A percentile compares a stretch with the other conserved stretches of the same genome.
phyloP scores from a whole-genome alignment of 2,888 invertebrate species.

The Eupithecia insigniata region DNA sequence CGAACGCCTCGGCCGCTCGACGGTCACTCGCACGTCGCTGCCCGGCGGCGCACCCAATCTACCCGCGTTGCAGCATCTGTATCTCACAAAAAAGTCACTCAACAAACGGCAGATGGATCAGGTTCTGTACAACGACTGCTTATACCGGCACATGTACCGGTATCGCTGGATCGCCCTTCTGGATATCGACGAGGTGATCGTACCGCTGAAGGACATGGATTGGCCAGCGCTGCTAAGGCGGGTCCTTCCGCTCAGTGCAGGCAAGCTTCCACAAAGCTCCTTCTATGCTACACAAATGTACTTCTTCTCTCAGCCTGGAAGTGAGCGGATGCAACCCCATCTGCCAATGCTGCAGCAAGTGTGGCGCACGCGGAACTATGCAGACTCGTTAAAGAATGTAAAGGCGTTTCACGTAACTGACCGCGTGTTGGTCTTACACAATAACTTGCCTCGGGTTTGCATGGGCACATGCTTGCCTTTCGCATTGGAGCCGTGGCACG shows the following conservation, averaged over 20 bases:
- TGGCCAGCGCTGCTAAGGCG: constrained; percentile 92
- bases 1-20: constrained; percentile 86
- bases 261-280: constrained; percentile 86
- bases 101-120: constrained; percentile 97
- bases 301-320: constrained; percentile 92
- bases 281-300: constrained; percentile 97
- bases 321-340: constrained; percentile 90
- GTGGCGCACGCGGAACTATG: constrained; percentile 94
- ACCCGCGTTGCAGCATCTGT: constrained; percentile 94
- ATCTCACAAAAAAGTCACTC: constrained; percentile 94
- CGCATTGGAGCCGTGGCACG: constrained; percentile 91
- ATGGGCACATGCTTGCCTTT: constrained; percentile 93
- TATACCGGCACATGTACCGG: constrained; percentile 95
- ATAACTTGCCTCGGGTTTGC: constrained; percentile 96
- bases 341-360: constrained; percentile 98
- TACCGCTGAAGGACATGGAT: constrained; percentile 89
- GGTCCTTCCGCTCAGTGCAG: constrained; percentile 86
- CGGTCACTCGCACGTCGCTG: constrained; percentile 91
- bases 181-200: constrained; percentile 97
- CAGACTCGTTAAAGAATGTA: constrained; percentile 95
- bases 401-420: constrained; percentile 97
- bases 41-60: constrained; percentile 96
- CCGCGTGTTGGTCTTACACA: constrained; percentile 94
- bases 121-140: constrained; percentile 97
- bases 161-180: constrained; percentile 95